A percentile compares a stretch with the other conserved stretches of the same genome.
These are phyloP conservation scores for Trochalopteron elliotii DNA, from an alignment of 2,113 vertebrate genomes.

Conservation along the genomic window DNA sequence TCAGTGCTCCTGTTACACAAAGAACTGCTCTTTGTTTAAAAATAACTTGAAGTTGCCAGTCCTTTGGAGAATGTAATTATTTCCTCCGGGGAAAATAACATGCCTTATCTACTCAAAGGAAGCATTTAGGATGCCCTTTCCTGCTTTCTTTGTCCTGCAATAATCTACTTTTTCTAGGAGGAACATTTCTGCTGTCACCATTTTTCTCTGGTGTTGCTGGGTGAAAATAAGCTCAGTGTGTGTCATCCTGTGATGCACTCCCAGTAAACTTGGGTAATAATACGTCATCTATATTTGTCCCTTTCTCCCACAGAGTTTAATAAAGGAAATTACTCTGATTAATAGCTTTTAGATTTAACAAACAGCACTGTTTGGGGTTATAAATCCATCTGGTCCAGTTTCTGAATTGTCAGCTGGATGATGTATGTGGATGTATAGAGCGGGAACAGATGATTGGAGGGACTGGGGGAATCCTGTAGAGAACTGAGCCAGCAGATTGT, in stretches of 20 bases:
- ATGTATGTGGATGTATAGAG: not conserved
- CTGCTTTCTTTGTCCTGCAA: constrained; percentile 27
- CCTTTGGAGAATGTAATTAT: constrained; percentile 32
- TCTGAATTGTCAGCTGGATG: constrained; percentile 9
- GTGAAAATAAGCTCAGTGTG: not conserved
- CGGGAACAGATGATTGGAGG: constrained; percentile 38
- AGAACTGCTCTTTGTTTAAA: constrained; percentile 41
- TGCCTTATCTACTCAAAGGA: constrained; percentile 62
- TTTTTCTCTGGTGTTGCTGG: constrained; percentile 17
- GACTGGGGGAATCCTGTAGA: constrained; percentile 9
- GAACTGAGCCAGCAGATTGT: not conserved
- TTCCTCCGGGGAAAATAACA: constrained; percentile 21
- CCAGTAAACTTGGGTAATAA: rapidly evolving
- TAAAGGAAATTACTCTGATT: constrained; percentile 34
- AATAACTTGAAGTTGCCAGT: constrained; percentile 29
- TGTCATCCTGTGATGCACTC: not conserved
- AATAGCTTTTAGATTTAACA: constrained; percentile 39
- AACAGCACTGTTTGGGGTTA: constrained; percentile 25
- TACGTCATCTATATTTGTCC: not conserved
- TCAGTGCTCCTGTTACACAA: not conserved
- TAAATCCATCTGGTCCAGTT: constrained; percentile 33
- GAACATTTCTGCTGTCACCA: constrained; percentile 48
- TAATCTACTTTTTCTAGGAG: constrained; percentile 12
- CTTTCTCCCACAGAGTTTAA: not conserved
- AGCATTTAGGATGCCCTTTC: constrained; percentile 44